Base-by-base conservation (phyloP, 53 echinoderm and acorn worm species). In the Patiria pectinifera region DNA sequence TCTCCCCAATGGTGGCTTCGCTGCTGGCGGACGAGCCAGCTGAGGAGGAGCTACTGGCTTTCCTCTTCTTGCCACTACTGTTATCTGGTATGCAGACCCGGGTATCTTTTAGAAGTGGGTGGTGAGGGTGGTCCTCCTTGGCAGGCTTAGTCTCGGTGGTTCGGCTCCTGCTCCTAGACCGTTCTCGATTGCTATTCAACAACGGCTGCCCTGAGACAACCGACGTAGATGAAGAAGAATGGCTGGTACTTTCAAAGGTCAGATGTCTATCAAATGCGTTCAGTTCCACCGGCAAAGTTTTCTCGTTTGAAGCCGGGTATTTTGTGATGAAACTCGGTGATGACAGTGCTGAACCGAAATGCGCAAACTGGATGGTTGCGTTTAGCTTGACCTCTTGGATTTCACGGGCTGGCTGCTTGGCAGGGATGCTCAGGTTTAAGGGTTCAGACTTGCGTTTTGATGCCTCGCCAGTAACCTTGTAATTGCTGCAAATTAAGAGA, bases 11-110 rank as follows among this genome's bases (percentile, higher is more conserved):
- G 83, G 93, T 82, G 83, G 95, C 92, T 14, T 92, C 85, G 81
- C 93, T 92, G 49, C 93, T 92, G 49, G 92, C 92, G 59, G 89
- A 94, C 6, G 93, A 94, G 35, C 87, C 86, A 14, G 93, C 85
- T 35, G 35, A 35, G 11, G 92, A 94, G 62, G 94, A 92, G 85
- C 92, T 92, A 45, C 78, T 80, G 62, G 72, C 76, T 44, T 82
- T 93, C 12, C 71, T n/a, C 72, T 75, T 87, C 45, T 87, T 88
- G 70, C 82, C 82, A 63, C 93, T 82, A 7, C 93, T 22, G 16
- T 83, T 44, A 44, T 71, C 83, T 19, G 35, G 82, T 58, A 46
- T 44, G 83, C 70, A 45, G 59, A 21, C 59, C n/a, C 21, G 45
- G 75, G 25, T 12, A 69, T 69, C 25, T n/a, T 82, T 76, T 11